These are phyloP conservation scores for Halictus rubicundus DNA, from an alignment of 1,140 invertebrate species.

Conservation along the genomic window DNA sequence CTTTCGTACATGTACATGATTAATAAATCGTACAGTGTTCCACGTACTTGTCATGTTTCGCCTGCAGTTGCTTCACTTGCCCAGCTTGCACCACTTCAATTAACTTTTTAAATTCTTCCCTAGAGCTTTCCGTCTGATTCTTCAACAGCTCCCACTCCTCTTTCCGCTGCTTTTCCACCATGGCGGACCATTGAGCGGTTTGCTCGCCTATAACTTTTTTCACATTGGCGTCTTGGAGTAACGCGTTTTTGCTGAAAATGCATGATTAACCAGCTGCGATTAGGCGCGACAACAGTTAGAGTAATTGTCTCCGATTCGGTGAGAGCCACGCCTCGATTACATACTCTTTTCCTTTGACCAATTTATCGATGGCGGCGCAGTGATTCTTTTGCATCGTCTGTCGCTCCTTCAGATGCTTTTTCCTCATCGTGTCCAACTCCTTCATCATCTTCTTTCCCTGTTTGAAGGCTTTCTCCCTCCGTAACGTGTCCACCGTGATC, in stretches of 20 bases:
- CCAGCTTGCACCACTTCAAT: constrained; percentile 93
- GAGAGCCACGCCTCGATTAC: constrained; percentile 57
- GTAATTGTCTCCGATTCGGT: background rate
- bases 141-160: constrained; percentile 95
- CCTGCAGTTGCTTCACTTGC: constrained; percentile 96
- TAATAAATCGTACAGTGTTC: background rate
- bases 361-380: constrained; percentile 94
- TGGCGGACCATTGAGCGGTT: constrained; percentile 95
- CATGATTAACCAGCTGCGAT: background rate
- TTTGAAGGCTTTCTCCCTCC: constrained; percentile 96
- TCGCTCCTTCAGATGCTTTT: constrained; percentile 96
- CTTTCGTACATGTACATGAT: too few relatives aligned
- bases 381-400: constrained; percentile 95
- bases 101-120: constrained; percentile 92
- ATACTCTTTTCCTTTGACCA: constrained; percentile 95
- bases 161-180: constrained; percentile 93
- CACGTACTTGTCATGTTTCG: constrained; percentile 91
- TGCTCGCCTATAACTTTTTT: constrained; percentile 93
- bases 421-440: constrained; percentile 94
- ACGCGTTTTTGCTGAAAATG: constrained; percentile 86
- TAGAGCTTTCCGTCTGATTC: constrained; percentile 90
- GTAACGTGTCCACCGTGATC: constrained; percentile 93
- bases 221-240: constrained; percentile 88
- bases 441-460: constrained; percentile 96
- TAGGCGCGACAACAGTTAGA: background rate